These are phyloP conservation scores for Girardinichthys multiradiatus DNA, from an alignment of 2,113 vertebrate species.

Conservation along the genomic window DNA sequence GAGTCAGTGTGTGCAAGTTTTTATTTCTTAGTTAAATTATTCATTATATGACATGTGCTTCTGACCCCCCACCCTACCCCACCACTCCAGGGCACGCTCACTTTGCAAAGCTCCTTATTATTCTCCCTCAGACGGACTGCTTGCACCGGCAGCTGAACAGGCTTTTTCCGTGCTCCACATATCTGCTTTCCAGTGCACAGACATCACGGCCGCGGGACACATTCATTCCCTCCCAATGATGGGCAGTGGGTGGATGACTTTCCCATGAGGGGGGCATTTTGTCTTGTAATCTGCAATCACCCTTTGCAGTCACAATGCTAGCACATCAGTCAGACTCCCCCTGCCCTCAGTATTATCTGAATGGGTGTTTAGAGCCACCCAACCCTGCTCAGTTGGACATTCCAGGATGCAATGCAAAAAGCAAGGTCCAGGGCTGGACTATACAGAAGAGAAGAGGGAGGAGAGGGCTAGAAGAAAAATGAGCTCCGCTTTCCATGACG, in stretches of 20 bases:
- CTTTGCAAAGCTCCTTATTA: slow-evolving; percentile 58
- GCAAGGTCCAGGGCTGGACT: slow-evolving; percentile 31
- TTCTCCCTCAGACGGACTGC: slow-evolving; percentile 49
- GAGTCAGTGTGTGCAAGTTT: slow-evolving; percentile 61
- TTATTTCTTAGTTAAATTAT: slow-evolving; percentile 63
- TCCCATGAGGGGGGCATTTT: slow-evolving; percentile 70
- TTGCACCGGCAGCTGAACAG: slow-evolving; percentile 46
- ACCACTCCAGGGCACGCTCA: slow-evolving; percentile 33
- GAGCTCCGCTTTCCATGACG: slow-evolving; percentile 48
- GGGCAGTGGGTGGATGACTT: slow-evolving; percentile 69
- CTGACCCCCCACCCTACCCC: background rate
- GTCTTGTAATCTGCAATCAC: slow-evolving; percentile 64
- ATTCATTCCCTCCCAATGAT: slow-evolving; percentile 31
- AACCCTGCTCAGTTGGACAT: slow-evolving; percentile 61
- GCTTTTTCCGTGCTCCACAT: background rate
- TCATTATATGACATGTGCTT: slow-evolving; percentile 60
- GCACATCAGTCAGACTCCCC: slow-evolving; percentile 68
- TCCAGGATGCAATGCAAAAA: slow-evolving; percentile 65
- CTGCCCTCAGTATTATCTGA: slow-evolving; percentile 44
- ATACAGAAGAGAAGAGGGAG: slow-evolving; percentile 21
- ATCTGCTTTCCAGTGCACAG: background rate
- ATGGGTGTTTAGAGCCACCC: slow-evolving; percentile 50
- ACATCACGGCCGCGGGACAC: no score
- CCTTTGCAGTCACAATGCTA: slow-evolving; percentile 59
- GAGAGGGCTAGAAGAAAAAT: slow-evolving; percentile 45